Evolutionary conservation across 2,888 invertebrate genomes (phyloP), one percentile per base, ranked within the genome.

Genomic region (Lacanobia oleracea): DNA sequence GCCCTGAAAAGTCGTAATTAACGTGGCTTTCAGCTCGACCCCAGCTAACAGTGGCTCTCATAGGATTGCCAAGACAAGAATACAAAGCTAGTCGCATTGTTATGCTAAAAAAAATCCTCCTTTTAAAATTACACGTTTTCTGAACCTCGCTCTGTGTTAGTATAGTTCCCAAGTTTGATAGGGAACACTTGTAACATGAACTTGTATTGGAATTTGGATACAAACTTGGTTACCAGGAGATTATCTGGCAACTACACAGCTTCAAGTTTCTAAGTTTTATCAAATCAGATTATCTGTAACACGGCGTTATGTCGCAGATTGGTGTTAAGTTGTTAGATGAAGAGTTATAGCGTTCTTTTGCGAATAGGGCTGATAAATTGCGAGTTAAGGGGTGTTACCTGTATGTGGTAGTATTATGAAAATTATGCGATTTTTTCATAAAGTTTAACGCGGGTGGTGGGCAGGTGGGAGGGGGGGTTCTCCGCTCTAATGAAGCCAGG

Each of bases 1-100:
- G 84, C 87, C 80, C 86, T 90, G 88, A 89, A 91, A 91, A 90
- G 88, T 91, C 87, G 89, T 93, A 94, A 94, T 94, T 93, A 93
- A 92, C 91, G 90, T 90, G 90, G 90, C 90, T 91, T 92, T 91
- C 91, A 90, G 84, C 83, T 85, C 89, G 87, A 83, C 84, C 81
- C 74, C 79, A 68, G 84, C 87, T 83, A 85, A 86, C 85, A 85
- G 87, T 71, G 85, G 82, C 92, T 89, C 91, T 91, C 90, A 89
- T 87, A 89, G 89, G 86, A 92, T 91, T 91, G 90, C 91, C 88
- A 87, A 82, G 85, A 86, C 85, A 88, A 87, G 86, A 88, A 86
- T 86, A 88, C 88, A 87, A 86, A 91, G 88, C 90, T 88, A 51
- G 69, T 59, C 43, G 77, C 71, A 89, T 89, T 90, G 90, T 90